These are phyloP conservation scores for Suncus etruscus DNA, from an alignment of 2,113 vertebrate species.

Conservation along the genomic window DNA sequence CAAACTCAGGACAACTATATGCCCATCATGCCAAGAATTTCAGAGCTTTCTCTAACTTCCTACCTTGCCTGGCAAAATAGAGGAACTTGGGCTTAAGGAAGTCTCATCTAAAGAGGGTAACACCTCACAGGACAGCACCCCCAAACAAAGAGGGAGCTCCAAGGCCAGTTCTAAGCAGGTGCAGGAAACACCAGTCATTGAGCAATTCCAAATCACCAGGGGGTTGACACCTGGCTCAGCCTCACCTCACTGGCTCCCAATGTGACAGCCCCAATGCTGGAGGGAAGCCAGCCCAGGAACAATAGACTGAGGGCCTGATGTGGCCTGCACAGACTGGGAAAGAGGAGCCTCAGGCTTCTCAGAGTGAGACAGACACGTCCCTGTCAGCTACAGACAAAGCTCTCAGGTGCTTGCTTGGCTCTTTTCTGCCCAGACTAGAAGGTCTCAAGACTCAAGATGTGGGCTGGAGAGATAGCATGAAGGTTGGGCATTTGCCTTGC, in stretches of 20 bases:
- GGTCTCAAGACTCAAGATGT: no score
- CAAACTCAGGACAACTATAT: conserved; percentile 32
- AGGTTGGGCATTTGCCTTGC: no score
- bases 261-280: background rate
- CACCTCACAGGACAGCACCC: background rate
- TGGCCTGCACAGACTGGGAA: no score
- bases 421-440: no score
- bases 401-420: no score
- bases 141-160: background rate
- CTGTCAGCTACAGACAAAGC: no score
- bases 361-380: no score
- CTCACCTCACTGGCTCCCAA: background rate
- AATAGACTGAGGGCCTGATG: no score
- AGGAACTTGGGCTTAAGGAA: background rate
- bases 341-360: no score
- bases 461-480: no score
- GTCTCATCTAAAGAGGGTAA: background rate
- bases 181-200: background rate
- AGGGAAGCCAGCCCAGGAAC: no score
- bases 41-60: background rate
- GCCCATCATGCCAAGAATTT: conserved; percentile 35
- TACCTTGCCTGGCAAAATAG: background rate
- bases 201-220: conserved; percentile 14
- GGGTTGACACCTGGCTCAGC: no score
- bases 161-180: background rate